These are phyloP conservation scores for Flexamia atlantica DNA, from an alignment of 2,888 invertebrate genomes.

Conservation along the genomic window DNA sequence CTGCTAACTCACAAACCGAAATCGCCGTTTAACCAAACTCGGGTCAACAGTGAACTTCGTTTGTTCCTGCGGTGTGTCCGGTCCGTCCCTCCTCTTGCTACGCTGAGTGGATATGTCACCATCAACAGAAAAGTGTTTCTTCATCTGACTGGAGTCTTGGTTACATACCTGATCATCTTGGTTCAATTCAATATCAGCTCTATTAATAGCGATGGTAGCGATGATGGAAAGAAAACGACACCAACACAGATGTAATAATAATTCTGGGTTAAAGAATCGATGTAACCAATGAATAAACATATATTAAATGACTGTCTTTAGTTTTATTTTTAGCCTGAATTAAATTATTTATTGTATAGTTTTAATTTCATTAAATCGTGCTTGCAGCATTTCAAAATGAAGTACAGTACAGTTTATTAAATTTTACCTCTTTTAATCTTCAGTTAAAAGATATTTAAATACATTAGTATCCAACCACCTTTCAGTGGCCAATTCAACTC, in stretches of 20 bases:
- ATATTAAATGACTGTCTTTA: no score
- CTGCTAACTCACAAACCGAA: constrained; percentile 18
- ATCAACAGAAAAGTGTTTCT: constrained; percentile 50
- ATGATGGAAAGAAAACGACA: background rate
- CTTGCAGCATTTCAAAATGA: no score
- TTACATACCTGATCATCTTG: constrained; percentile 42
- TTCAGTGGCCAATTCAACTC: no score
- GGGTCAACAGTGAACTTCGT: constrained; percentile 26
- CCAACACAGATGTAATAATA: background rate
- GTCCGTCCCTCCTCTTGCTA: constrained; percentile 21
- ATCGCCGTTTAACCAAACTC: background rate
- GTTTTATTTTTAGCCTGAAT: no score
- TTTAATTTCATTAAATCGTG: no score
- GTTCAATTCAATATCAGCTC: constrained; percentile 50
- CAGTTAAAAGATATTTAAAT: no score
- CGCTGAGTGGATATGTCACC: constrained; percentile 40
- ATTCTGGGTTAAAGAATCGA: no score
- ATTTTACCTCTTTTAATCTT: no score
- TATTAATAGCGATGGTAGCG: background rate
- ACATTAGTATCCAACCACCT: no score
- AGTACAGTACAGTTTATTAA: no score
- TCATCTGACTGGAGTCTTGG: constrained; percentile 32
- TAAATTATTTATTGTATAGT: no score
- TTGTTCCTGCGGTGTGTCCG: constrained; percentile 29
- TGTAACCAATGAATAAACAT: no score